Evolutionary conservation across 2,113 vertebrate species (phyloP), one percentile per base, ranked within the genome.

Genomic region (Stigmatopora nigra): DNA sequence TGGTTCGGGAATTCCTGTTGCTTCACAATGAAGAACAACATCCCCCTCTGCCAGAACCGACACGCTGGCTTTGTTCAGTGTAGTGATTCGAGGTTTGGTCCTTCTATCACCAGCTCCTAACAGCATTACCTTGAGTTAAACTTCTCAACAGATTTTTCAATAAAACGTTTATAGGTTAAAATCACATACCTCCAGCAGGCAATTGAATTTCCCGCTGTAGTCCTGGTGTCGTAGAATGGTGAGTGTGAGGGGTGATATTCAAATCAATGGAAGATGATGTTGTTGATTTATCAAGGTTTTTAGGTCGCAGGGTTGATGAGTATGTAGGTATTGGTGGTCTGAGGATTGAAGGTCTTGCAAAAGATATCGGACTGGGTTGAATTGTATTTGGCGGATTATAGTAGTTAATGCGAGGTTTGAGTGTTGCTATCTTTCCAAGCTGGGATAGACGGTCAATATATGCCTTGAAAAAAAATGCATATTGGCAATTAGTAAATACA

Each of bases 1-100:
- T 10, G 90, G 89, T 65, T 82, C 72, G 12, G 90, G 91, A 31
- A 80, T 85, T 13, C 91, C 91, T n/a, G 69, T 73, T 63, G 86
- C 86, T 74, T 87, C 82, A 69, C 91, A 92, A 7, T 69, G 81
- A 64, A 92, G 72, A 22, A 84, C 67, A 36, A 89, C 79, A 62
- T 92, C 86, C n/a, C 78, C 76, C 51, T 92, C 91, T 9, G 91
- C 89, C 57, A 89, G 67, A 9, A 84, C 85, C 4, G 87, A 86
- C 63, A 92, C 67, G 19, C 86, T 90, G 17, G 80, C 80, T 19
- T 80, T 49, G 14, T 79, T 81, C 10, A 79, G 46, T 0, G 87
- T 84, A 36, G 73, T 87, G 60, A 92, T 92, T 5, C 52, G 85
- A 5, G 91, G 84, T 70, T 88, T 91, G 3, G 48, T 52, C 1